These are phyloP conservation scores for Nettapus auritus DNA, from an alignment of 2,113 vertebrate genomes.

Conservation along the genomic window DNA sequence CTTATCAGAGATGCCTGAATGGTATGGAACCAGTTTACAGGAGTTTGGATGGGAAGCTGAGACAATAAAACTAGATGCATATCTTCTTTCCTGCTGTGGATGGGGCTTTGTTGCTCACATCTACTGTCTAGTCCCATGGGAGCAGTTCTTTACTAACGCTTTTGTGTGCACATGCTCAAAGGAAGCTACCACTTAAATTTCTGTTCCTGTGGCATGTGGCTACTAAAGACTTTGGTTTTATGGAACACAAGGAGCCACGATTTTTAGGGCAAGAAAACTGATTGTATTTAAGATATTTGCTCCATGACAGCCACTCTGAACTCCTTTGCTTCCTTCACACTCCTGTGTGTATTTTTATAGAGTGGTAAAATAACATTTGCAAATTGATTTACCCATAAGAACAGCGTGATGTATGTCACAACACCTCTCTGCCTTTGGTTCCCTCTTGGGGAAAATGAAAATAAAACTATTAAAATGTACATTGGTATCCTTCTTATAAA, in stretches of 20 bases:
- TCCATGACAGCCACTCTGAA: slow-evolving; percentile 51
- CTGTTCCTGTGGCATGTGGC: slow-evolving; percentile 60
- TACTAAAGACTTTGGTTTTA: slow-evolving; percentile 37
- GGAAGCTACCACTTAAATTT: slow-evolving; percentile 43
- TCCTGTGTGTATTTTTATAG: slow-evolving; percentile 77
- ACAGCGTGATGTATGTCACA: slow-evolving; percentile 63
- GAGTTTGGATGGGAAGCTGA: slow-evolving; percentile 33
- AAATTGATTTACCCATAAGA: slow-evolving; percentile 49
- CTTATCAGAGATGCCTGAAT: slow-evolving; percentile 20
- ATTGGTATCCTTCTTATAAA: slow-evolving; percentile 40
- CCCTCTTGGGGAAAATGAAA: slow-evolving; percentile 49
- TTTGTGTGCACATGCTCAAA: slow-evolving; percentile 37
- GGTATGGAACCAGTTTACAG: slow-evolving; percentile 8
- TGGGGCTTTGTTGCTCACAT: neutral
- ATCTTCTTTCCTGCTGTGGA: slow-evolving; percentile 17
- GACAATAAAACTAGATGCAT: neutral
- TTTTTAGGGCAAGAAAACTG: slow-evolving; percentile 13
- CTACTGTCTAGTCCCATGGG: neutral
- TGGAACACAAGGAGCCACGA: slow-evolving; percentile 20
- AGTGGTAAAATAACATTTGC: slow-evolving; percentile 76
- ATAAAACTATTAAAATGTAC: slow-evolving; percentile 50
- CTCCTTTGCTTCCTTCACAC: slow-evolving; percentile 49
- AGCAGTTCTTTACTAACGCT: slow-evolving; percentile 38
- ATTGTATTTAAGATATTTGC: slow-evolving; percentile 67
- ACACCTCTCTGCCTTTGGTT: slow-evolving; percentile 71